Evolutionary conservation across 2,113 vertebrate genomes (phyloP).

Genomic region (Marmota flaviventris): DNA sequence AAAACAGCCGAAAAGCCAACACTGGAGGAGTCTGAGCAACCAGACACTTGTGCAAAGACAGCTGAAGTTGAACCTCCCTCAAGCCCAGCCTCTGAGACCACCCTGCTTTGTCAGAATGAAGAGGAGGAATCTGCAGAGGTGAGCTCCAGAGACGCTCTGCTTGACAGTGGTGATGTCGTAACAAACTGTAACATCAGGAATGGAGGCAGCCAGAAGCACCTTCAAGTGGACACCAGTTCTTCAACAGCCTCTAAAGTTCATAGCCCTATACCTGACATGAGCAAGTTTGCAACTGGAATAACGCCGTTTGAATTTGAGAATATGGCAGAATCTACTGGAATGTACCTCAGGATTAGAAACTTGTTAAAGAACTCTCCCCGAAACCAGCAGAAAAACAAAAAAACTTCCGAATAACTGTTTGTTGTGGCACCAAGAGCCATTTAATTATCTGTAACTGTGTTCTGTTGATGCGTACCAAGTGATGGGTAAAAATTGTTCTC

Average conservation of each 20-base stretch:
- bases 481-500: constrained; percentile 14
- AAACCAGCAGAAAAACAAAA: constrained; percentile 93
- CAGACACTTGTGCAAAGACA: background rate
- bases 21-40: constrained; percentile 19
- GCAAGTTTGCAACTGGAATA: constrained; percentile 96
- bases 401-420: constrained; percentile 71
- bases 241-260: constrained; percentile 73
- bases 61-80: background rate
- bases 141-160: background rate
- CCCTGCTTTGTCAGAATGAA: background rate
- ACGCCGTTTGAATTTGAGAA: constrained; percentile 97
- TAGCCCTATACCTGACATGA: constrained; percentile 93
- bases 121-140: background rate
- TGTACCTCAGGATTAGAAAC: constrained; percentile 95
- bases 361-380: constrained; percentile 96
- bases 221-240: constrained; percentile 28
- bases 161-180: background rate
- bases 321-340: constrained; percentile 95
- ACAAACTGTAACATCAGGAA: constrained; percentile 51
- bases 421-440: background rate
- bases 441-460: background rate
- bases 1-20: constrained; percentile 65
- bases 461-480: background rate
- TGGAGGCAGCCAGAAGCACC: constrained; percentile 35
- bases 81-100: constrained; percentile 14